A percentile compares a stretch with the other conserved stretches of the same genome.
These are phyloP conservation scores for Erpetoichthys calabaricus DNA, from an alignment of 2,797 vertebrate genomes.

Conservation along the genomic window DNA sequence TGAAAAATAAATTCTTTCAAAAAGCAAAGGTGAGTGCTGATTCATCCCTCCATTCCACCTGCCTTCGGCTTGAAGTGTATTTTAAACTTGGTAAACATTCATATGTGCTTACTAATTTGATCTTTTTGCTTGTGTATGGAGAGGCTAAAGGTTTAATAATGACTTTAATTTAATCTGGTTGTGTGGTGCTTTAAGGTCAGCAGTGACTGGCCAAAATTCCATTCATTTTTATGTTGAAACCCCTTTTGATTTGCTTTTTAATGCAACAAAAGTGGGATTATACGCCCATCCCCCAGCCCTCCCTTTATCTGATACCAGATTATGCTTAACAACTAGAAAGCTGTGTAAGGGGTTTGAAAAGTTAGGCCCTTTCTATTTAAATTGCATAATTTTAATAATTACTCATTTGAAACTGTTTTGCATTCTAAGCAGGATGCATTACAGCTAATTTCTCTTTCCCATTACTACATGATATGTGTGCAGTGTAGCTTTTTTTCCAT, in stretches of 20 bases:
- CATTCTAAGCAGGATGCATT: no score
- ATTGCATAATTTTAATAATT: neutral
- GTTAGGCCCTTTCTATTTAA: constrained; percentile 1
- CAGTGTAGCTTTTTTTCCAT: no score
- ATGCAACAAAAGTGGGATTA: constrained; percentile 32
- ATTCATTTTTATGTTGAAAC: constrained; percentile 19
- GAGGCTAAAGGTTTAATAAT: neutral
- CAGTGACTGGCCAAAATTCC: constrained; percentile 20
- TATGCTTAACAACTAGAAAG: constrained; percentile 24
- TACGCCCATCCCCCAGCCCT: constrained; percentile 19
- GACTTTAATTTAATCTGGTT: neutral
- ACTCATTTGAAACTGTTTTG: neutral
- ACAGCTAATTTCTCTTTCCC: no score
- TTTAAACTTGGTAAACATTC: no score
- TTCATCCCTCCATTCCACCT: neutral
- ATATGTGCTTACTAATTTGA: no score
- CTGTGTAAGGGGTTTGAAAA: constrained; percentile 26
- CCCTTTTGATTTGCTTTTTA: constrained; percentile 7
- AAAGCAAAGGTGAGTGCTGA: constrained; percentile 79
- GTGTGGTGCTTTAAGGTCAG: neutral
- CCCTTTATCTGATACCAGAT: constrained; percentile 13
- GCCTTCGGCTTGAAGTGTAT: no score
- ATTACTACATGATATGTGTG: no score
- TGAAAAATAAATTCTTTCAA: constrained; percentile 95
- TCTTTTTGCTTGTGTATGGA: no score